Percentiles rank a stretch among this genome's conserved stretches.
Conservation (phyloP, 2,888 invertebrate genomes). For the Caenorhabditis macrosperma region DNA sequence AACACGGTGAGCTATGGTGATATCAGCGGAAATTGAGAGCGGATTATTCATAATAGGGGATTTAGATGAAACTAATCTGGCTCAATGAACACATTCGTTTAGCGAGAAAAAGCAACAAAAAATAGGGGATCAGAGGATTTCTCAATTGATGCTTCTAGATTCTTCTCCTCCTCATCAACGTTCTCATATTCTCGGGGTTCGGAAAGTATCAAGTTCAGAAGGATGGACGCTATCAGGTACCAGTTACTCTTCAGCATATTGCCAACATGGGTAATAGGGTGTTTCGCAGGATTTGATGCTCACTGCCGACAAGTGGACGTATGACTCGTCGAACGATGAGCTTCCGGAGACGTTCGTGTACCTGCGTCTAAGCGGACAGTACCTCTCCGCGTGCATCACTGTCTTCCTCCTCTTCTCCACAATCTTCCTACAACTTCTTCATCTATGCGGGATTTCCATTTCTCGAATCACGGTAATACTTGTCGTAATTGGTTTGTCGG, state of each 20-base stretch:
- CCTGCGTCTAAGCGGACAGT: slow-evolving; percentile 75
- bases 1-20: slow-evolving; percentile 70
- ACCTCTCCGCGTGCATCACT: slow-evolving; percentile 67
- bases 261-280: not conserved
- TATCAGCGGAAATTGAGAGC: slow-evolving; percentile 11
- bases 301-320: slow-evolving; percentile 77
- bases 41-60: slow-evolving; percentile 21
- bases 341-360: slow-evolving; percentile 73
- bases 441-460: slow-evolving; percentile 68
- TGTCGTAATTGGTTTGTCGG: slow-evolving; percentile 35
- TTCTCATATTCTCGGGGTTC: slow-evolving; percentile 76
- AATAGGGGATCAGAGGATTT: slow-evolving; percentile 6
- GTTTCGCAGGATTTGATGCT: slow-evolving; percentile 70
- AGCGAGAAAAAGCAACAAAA: not conserved
- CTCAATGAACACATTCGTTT: slow-evolving; percentile 23
- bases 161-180: slow-evolving; percentile 73
- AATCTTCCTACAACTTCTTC: slow-evolving; percentile 71
- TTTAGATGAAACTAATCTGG: slow-evolving; percentile 32
- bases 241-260: no score
- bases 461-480: slow-evolving; percentile 72
- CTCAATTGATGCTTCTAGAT: slow-evolving; percentile 58
- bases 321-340: slow-evolving; percentile 59
- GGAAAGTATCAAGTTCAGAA: slow-evolving; percentile 75
- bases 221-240: slow-evolving; percentile 64
- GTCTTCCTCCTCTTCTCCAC: slow-evolving; percentile 71